phyloP scores from a whole-genome alignment of 2,888 invertebrate genomes.

The Micropterix aruncella region DNA sequence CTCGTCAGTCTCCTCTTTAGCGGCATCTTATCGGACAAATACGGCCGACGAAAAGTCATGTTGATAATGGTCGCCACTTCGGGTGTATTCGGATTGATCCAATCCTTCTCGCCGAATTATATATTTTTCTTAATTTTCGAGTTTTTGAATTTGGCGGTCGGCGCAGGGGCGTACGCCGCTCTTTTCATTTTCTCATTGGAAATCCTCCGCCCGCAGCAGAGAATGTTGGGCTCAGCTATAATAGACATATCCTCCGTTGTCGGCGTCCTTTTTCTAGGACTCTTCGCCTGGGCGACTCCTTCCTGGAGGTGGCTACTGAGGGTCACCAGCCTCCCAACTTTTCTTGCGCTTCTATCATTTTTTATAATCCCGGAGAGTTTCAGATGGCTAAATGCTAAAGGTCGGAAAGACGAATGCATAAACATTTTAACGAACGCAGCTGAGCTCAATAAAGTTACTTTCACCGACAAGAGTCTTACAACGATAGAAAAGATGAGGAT shows the following conservation, averaged over 20 bases:
- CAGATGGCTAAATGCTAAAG: conserved; percentile 7
- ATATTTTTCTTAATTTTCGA: not conserved
- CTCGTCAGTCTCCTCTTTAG: not conserved
- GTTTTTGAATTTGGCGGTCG: conserved; percentile 34
- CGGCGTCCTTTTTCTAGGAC: conserved; percentile 4
- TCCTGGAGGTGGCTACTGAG: conserved; percentile 5
- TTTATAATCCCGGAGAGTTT: conserved; percentile 7
- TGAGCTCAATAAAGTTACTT: conserved; percentile 5
- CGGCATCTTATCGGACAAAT: not conserved
- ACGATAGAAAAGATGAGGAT: not conserved
- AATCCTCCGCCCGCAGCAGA: conserved; percentile 5
- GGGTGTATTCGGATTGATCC: not conserved
- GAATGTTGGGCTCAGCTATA: conserved; percentile 5
- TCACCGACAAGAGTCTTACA: conserved; percentile 6
- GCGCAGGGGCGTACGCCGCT: conserved; percentile 36
- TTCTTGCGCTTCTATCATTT: conserved; percentile 5
- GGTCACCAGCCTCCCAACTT: conserved; percentile 5
- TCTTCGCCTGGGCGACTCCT: conserved; percentile 5
- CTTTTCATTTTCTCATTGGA: conserved; percentile 24
- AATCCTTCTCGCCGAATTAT: not conserved
- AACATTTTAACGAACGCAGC: conserved; percentile 5
- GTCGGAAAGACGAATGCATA: conserved; percentile 4
- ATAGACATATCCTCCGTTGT: conserved; percentile 6
- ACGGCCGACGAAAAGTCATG: not conserved
- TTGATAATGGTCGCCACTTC: not conserved